Conservation (phyloP, 2,888 invertebrate genomes). For the Cremastobaeus sp. region DNA sequence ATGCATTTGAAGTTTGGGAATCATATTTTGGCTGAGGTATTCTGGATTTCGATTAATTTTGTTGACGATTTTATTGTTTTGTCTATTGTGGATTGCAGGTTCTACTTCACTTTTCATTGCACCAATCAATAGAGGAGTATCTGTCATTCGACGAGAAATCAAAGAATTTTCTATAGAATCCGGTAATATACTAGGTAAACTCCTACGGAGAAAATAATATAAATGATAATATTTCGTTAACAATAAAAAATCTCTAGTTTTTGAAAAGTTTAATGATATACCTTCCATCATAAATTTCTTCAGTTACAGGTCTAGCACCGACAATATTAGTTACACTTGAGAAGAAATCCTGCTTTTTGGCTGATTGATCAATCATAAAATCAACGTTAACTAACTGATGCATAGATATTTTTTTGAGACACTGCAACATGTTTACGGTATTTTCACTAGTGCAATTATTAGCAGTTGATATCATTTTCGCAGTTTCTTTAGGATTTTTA, state of each 20-base stretch:
- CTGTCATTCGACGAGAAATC: slow-evolving; percentile 80
- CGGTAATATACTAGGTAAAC: slow-evolving; percentile 84
- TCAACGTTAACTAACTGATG: slow-evolving; percentile 80
- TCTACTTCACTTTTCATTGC: slow-evolving; percentile 86
- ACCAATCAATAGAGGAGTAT: slow-evolving; percentile 85
- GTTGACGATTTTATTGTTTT: too few species aligned
- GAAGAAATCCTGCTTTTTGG: slow-evolving; percentile 82
- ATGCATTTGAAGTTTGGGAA: slow-evolving; percentile 76
- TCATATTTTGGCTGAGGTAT: slow-evolving; percentile 76
- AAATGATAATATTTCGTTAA: too few species aligned
- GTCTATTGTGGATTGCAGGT: slow-evolving; percentile 81
- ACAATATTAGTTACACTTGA: slow-evolving; percentile 82
- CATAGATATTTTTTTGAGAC: slow-evolving; percentile 81
- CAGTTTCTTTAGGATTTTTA: slow-evolving; percentile 82
- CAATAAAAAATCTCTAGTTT: too few species aligned
- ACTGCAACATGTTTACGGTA: slow-evolving; percentile 83
- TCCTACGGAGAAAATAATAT: slow-evolving; percentile 78
- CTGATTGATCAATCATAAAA: slow-evolving; percentile 80
- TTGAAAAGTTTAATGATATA: slow-evolving; percentile 27
- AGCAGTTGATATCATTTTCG: slow-evolving; percentile 81
- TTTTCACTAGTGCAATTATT: slow-evolving; percentile 83
- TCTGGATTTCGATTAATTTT: slow-evolving; percentile 77
- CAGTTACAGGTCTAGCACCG: slow-evolving; percentile 84
- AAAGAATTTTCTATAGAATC: slow-evolving; percentile 82
- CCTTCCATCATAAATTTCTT: slow-evolving; percentile 82